Base-by-base conservation (phyloP, 2,888 invertebrate species). In the Microchrysa polita region DNA sequence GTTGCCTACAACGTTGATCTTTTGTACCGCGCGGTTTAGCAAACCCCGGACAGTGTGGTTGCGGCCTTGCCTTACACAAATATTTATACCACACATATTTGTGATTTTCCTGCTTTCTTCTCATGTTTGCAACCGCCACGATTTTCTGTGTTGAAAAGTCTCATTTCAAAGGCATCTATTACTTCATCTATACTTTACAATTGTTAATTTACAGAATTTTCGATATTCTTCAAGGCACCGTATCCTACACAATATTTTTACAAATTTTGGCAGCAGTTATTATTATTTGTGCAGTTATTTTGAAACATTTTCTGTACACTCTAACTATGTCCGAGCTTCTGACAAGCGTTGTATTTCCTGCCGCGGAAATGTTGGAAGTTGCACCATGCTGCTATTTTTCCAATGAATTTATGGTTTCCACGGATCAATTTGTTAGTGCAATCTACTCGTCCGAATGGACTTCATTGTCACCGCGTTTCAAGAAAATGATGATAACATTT, bases 381-480 rank as follows among this genome's bases (percentile, higher is more conserved):
- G 74, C 77, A 40, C 80, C 80, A 27, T 77, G 77, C 72, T 80
- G 79, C 44, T 78, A 78, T 77, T 74, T 76, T 44, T 79, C 77
- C 1, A 79, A 78, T 63, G 44, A 73, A 1, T 42, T 80, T 5
- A 77, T 79, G 76, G 63, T 73, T 4, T 77, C 77, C 23, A 77
- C 77, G 14, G 73, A 74, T 4, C 27, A 75, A 42, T 74, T 80
- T 2, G 79, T 78, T 0, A 78, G 75, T 4, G 79, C 79, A 7
- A 75, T 80, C 72, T 80, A 79, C 71, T 77, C 75, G 1, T 79
- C 78, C 61, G 78, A 79, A 52, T 80, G 80, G 80, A 75, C 78
- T 57, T 78, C 78, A 14, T 79, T 79, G 71, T 67, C 77, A 65
- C 60, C 52, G 0, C 73, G 73, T 53, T 80, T 79, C 69, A 78